Conservation (phyloP, 2,797 vertebrate genomes). For the Siniperca obscura region DNA sequence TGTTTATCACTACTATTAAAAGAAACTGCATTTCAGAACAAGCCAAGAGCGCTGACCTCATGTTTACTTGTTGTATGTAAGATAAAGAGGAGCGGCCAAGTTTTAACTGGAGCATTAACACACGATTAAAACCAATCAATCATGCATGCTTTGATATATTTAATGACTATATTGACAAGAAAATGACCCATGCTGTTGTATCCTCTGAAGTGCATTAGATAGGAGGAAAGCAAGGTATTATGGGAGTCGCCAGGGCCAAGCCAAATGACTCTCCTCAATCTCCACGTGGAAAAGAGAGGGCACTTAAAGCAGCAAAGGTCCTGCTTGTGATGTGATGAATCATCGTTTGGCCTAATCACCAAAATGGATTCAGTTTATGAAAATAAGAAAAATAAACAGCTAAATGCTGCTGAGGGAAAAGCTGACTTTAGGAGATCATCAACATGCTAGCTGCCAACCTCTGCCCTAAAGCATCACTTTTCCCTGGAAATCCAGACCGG, state of each 20-base stretch:
- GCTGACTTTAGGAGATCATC: slow-evolving; percentile 32
- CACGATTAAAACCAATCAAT: slow-evolving; percentile 59
- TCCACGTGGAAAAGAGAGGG: slow-evolving; percentile 28
- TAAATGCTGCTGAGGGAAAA: slow-evolving; percentile 42
- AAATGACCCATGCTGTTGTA: slow-evolving; percentile 54
- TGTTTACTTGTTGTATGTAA: slow-evolving; percentile 43
- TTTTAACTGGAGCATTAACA: slow-evolving; percentile 51
- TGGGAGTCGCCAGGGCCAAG: slow-evolving; percentile 41
- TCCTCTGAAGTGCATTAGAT: slow-evolving; percentile 64
- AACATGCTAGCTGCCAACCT: slow-evolving; percentile 26
- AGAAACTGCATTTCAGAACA: slow-evolving; percentile 30
- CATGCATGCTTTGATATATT: slow-evolving; percentile 49
- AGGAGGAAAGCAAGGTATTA: slow-evolving; percentile 35
- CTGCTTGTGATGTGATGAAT: slow-evolving; percentile 62
- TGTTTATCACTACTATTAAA: slow-evolving; percentile 36
- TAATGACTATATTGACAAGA: slow-evolving; percentile 67
- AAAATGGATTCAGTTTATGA: slow-evolving; percentile 49
- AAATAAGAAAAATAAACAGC: slow-evolving; percentile 67
- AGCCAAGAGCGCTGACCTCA: slow-evolving; percentile 40
- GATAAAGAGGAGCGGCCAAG: slow-evolving; percentile 19
- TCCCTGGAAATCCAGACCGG: slow-evolving; percentile 45
- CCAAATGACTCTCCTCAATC: slow-evolving; percentile 37
- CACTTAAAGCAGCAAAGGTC: slow-evolving; percentile 58
- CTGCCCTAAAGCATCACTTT: slow-evolving; percentile 34
- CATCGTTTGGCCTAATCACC: slow-evolving; percentile 50